Conservation (phyloP, 35 echinoderm and acorn worm genomes). For the Ptychodera flava region DNA sequence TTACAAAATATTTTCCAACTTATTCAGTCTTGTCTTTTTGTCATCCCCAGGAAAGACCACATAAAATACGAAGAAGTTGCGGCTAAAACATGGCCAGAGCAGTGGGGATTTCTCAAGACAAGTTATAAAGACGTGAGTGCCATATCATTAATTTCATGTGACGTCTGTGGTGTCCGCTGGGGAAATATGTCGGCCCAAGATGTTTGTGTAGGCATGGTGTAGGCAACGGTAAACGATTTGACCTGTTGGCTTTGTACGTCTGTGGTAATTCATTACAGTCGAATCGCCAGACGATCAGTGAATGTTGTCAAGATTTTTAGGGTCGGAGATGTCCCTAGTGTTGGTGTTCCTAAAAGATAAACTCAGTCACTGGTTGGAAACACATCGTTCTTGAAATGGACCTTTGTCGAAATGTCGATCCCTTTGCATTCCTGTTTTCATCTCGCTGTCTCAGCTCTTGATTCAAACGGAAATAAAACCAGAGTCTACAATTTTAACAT, state of each 20-base stretch:
- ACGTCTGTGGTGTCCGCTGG: not conserved
- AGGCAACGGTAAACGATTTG: not conserved
- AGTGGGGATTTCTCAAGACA: conserved; percentile 87
- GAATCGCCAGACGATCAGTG: not conserved
- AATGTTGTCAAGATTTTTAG: conserved; percentile 6
- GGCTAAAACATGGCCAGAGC: conserved; percentile 68
- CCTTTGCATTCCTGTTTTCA: too few relatives aligned
- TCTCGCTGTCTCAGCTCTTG: too few relatives aligned
- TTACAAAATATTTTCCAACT: conserved; percentile 4
- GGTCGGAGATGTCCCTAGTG: too few relatives aligned
- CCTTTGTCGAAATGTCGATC: too few relatives aligned
- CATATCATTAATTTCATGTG: not conserved
- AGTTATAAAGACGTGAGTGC: conserved; percentile 95
- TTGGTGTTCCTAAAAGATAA: too few relatives aligned
- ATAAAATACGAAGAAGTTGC: conserved; percentile 94
- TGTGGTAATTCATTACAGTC: not conserved
- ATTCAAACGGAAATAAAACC: too few relatives aligned
- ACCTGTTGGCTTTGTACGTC: not conserved
- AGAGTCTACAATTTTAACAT: too few relatives aligned
- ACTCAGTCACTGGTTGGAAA: too few relatives aligned
- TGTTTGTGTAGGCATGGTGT: not conserved
- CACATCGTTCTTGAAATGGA: too few relatives aligned
- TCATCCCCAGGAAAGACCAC: conserved; percentile 86
- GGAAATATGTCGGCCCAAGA: not conserved
- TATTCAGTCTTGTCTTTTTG: not conserved